Conservation (phyloP, 2,797 vertebrate genomes). For the Siniperca obscura region DNA sequence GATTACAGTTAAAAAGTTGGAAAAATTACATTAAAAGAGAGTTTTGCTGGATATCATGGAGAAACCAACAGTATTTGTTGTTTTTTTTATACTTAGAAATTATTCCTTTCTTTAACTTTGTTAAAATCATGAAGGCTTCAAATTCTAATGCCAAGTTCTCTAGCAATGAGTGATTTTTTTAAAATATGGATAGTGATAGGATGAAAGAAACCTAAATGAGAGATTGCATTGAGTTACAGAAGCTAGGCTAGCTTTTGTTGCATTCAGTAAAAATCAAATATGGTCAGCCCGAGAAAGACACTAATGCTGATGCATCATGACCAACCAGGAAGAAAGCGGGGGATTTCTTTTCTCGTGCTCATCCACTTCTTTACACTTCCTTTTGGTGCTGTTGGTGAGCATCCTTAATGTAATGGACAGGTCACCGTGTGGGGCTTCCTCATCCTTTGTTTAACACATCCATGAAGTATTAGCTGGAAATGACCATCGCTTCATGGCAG, state of each 20-base stretch:
- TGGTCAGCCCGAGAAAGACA: not conserved
- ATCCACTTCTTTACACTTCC: not conserved
- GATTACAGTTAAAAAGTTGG: too few relatives aligned
- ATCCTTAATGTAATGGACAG: not conserved
- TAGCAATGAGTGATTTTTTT: too few relatives aligned
- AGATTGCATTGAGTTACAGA: not conserved
- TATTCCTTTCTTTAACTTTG: not conserved
- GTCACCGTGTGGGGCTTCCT: not conserved
- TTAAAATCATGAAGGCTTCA: not conserved
- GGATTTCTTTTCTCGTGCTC: not conserved
- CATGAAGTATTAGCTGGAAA: not conserved
- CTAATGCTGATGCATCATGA: not conserved
- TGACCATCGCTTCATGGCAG: not conserved
- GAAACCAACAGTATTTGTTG: too few relatives aligned
- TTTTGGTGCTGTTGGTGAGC: not conserved
- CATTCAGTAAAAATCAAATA: too few relatives aligned
- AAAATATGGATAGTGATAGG: too few relatives aligned
- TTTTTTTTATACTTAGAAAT: not conserved
- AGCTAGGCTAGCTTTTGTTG: not conserved
- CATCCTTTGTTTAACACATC: constrained; percentile 11
- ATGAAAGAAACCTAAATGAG: too few relatives aligned
- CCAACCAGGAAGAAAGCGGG: not conserved
- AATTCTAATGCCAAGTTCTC: not conserved
- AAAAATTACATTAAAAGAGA: too few relatives aligned
- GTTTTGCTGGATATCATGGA: too few relatives aligned